These are phyloP conservation scores for Tenualosa ilisha DNA, from an alignment of 2,797 vertebrate species.

Conservation along the genomic window DNA sequence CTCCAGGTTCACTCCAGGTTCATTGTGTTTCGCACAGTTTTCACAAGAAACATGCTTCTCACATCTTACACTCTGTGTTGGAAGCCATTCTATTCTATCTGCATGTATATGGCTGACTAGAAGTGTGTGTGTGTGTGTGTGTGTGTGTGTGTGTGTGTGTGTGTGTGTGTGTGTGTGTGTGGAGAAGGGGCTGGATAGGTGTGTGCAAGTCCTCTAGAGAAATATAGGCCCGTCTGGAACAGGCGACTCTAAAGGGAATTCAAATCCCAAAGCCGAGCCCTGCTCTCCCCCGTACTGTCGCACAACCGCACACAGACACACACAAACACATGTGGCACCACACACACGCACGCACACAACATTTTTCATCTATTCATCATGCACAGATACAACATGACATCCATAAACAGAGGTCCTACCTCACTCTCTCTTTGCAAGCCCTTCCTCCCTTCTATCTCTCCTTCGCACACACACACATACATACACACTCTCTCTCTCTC, in stretches of 20 bases:
- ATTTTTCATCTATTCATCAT: neutral
- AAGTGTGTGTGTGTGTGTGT: neutral
- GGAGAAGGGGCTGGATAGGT: neutral
- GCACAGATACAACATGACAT: neutral
- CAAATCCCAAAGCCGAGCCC: slow-evolving; percentile 50
- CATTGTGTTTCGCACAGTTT: no score
- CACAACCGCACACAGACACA: neutral
- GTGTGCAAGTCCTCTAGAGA: slow-evolving; percentile 39
- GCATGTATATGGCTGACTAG: neutral
- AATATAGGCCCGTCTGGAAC: slow-evolving; percentile 53
- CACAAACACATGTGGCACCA: neutral
- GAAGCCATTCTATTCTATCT: no score
- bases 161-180: slow-evolving; percentile 14
- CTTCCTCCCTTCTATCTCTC: slow-evolving; percentile 27
- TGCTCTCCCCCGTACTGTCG: slow-evolving; percentile 40
- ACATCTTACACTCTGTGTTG: no score
- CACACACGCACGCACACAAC: slow-evolving; percentile 30
- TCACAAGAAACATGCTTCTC: no score
- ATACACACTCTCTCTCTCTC: neutral
- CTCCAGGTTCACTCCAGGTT: neutral
- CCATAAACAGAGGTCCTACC: slow-evolving; percentile 21
- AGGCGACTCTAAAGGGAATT: slow-evolving; percentile 47
- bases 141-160: slow-evolving; percentile 14
- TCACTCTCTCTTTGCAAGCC: slow-evolving; percentile 22
- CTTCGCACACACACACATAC: neutral